Evolutionary conservation across 2,113 vertebrate species (phyloP).

Genomic region (Notothenia coriiceps): DNA sequence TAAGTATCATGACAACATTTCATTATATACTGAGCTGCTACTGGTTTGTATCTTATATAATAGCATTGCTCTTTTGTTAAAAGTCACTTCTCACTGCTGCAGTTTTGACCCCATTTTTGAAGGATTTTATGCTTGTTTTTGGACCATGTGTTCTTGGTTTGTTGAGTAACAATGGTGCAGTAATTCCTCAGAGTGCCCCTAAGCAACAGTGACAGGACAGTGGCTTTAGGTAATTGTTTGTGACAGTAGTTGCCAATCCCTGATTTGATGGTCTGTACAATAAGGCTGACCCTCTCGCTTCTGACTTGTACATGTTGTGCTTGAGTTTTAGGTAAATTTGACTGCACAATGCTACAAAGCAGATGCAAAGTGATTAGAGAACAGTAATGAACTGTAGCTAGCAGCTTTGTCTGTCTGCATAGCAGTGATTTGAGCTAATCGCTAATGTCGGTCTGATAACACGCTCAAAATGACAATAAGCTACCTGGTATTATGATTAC

Average conservation of each 20-base stretch:
- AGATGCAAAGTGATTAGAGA: conserved; percentile 8
- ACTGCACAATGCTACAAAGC: not conserved
- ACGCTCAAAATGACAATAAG: not conserved
- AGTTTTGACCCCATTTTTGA: conserved; percentile 24
- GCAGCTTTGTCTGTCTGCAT: not conserved
- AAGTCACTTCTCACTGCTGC: conserved; percentile 1
- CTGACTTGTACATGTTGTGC: not conserved
- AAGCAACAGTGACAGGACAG: conserved; percentile 33
- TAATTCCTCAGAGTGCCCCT: conserved; percentile 49
- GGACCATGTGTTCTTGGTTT: conserved; percentile 2
- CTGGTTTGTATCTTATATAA: conserved; percentile 37
- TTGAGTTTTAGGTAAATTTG: not conserved
- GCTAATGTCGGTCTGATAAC: not conserved
- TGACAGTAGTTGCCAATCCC: conserved; percentile 43
- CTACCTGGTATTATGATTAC: not conserved
- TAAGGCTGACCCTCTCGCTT: conserved; percentile 11
- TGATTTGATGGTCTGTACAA: conserved; percentile 47
- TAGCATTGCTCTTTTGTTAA: not conserved
- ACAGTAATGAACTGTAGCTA: conserved; percentile 7
- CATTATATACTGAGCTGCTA: conserved; percentile 39
- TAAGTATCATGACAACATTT: conserved; percentile 24
- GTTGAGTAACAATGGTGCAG: conserved; percentile 32
- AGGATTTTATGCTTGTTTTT: conserved; percentile 27
- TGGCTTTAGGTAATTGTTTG: conserved; percentile 63
- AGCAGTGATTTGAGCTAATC: not conserved